Conservation (phyloP, 2,888 invertebrate species). For the Melitaea athalia region DNA sequence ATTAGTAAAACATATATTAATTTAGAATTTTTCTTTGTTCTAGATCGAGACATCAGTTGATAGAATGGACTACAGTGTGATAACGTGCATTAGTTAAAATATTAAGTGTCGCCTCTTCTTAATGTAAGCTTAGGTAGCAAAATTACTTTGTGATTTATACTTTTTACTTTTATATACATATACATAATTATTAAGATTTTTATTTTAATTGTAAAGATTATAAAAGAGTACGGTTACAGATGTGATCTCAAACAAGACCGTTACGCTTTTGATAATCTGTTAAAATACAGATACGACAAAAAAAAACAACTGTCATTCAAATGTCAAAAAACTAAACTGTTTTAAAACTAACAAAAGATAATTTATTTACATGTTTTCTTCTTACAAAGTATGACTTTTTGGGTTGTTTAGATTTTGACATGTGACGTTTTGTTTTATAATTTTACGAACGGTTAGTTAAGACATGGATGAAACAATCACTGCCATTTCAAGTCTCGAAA, state of each 20-base stretch:
- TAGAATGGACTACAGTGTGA: constrained; percentile 60
- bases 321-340: background rate
- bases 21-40: constrained; percentile 54
- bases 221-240: constrained; percentile 53
- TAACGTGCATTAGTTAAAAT: constrained; percentile 62
- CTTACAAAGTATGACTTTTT: background rate
- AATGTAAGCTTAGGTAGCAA: constrained; percentile 71
- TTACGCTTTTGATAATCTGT: constrained; percentile 39
- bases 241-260: constrained; percentile 73
- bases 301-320: background rate
- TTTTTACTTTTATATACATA: constrained; percentile 51
- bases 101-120: constrained; percentile 55
- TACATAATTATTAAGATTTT: constrained; percentile 56
- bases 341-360: constrained; percentile 4
- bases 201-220: constrained; percentile 18
- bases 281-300: background rate
- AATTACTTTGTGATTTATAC: constrained; percentile 75
- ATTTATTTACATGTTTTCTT: constrained; percentile 7
- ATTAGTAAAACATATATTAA: background rate
- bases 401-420: background rate
- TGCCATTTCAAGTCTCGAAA: constrained; percentile 39
- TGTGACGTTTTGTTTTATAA: constrained; percentile 5
- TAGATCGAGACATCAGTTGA: constrained; percentile 56
- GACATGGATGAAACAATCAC: constrained; percentile 34
- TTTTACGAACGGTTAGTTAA: constrained; percentile 7